Base-by-base conservation (phyloP, 1,140 invertebrate species). In the Heliconius congener region DNA sequence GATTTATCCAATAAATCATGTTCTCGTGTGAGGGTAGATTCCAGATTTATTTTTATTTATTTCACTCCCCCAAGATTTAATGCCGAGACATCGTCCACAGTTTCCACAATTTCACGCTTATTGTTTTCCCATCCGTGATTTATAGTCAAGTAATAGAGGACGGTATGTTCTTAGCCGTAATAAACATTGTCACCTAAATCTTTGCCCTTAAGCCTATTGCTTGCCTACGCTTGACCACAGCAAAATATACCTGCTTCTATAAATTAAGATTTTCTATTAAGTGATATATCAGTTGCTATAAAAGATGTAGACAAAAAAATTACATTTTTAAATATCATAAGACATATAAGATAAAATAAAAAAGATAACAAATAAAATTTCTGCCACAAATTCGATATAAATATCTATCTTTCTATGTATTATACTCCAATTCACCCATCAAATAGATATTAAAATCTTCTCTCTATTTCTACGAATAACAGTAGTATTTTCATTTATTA, bases 31-130 rank as follows among this genome's bases (percentile, higher is more conserved):
- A 88, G 90, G 90, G 88, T 86, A 85, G 85, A 74, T 83, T 66
- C 79, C 85, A 90, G 88, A 93, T 94, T 93, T 93, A 93, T 93
- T 93, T 93, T 94, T 93, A 94, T 93, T 92, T 94, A 93, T 93
- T 87, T 92, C 91, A 88, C 91, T 90, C 90, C 92, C 92, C 90
- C 81, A 91, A 93, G 93, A 94, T 93, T 92, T 94, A 94, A 92
- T 90, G 88, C 87, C 87, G 86, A 93, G 88, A 94, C 88, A 89
- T 91, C 90, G 90, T 82, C 86, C 88, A 80, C 90, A 93, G 91
- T 93, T 94, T 94, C 93, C 93, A 94, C 93, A 93, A 94, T 94
- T 94, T 94, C 92, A 93, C 93, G 92, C 93, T 93, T 93, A 94
- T 94, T 94, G 93, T 94, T 94, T 94, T 94, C 93, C 92, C 93